A percentile compares a stretch with the other conserved stretches of the same genome.
Evolutionary conservation across 2,888 invertebrate species (phyloP).

Genomic region (Aleiodes leptofemur): DNA sequence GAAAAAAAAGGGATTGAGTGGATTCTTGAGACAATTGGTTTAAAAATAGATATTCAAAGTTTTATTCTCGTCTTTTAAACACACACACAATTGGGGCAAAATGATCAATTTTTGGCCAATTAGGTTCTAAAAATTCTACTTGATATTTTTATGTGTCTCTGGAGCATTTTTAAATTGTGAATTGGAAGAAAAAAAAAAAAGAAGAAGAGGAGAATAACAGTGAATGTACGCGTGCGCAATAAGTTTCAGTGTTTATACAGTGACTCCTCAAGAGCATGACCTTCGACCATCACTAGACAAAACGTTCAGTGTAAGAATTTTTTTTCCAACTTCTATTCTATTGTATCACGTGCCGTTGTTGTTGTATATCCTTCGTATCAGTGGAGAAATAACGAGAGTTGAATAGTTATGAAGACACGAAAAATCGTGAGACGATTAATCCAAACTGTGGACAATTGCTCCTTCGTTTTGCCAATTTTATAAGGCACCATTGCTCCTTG

Average conservation of each 20-base stretch:
- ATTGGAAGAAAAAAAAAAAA: conserved; percentile 5
- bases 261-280: conserved; percentile 32
- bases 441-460: neutral
- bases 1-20: neutral
- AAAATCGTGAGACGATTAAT: conserved; percentile 42
- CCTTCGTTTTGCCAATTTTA: neutral
- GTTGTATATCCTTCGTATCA: neutral
- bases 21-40: conserved; percentile 20
- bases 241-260: conserved; percentile 20
- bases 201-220: conserved; percentile 1
- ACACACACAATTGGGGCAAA: conserved; percentile 28
- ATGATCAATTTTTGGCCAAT: neutral
- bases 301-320: too few species aligned
- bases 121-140: neutral
- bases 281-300: conserved; percentile 21
- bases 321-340: neutral
- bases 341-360: neutral
- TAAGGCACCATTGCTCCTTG: neutral
- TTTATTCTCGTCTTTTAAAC: conserved; percentile 3
- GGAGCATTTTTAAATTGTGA: neutral
- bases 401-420: conserved; percentile 7
- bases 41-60: conserved; percentile 42
- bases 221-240: neutral
- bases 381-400: neutral
- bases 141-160: conserved; percentile 17